A percentile compares a stretch with the other conserved stretches of the same genome.
Conservation (phyloP, 2,888 invertebrate species). For the Eueremaeus valkanovi region DNA sequence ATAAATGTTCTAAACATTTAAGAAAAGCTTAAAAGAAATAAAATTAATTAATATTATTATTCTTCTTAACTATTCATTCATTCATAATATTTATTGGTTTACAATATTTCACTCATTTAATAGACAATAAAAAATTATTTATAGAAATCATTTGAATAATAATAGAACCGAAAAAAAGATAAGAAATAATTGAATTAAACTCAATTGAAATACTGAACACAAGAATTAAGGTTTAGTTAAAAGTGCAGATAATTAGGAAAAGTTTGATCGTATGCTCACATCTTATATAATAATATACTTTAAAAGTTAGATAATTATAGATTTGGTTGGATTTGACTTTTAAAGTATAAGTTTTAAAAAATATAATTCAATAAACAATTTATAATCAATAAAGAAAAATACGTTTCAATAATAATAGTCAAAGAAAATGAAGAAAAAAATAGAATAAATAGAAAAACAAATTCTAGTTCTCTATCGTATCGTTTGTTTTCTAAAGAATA, state of each 20-base stretch:
- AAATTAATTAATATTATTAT: no score
- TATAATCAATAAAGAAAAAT: neutral
- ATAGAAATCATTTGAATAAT: no score
- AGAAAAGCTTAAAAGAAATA: no score
- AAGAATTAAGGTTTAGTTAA: neutral
- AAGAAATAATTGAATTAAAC: conserved; percentile 22
- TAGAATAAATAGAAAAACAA: neutral
- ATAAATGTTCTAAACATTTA: no score
- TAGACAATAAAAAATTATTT: no score
- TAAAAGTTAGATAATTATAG: conserved; percentile 19
- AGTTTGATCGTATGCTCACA: neutral
- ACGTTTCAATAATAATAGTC: neutral
- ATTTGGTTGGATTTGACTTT: neutral
- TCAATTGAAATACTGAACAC: no score
- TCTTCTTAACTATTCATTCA: no score
- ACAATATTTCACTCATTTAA: no score
- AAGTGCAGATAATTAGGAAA: neutral
- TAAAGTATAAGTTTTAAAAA: conserved; percentile 18
- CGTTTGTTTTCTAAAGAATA: neutral
- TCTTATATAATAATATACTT: conserved; percentile 12
- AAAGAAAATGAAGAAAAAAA: neutral
- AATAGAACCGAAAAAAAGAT: conserved; percentile 28
- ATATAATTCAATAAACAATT: conserved; percentile 14
- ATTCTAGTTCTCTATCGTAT: neutral
- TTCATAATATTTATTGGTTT: no score